Conservation (phyloP, 2,797 vertebrate species). For the Antennarius maculatus region DNA sequence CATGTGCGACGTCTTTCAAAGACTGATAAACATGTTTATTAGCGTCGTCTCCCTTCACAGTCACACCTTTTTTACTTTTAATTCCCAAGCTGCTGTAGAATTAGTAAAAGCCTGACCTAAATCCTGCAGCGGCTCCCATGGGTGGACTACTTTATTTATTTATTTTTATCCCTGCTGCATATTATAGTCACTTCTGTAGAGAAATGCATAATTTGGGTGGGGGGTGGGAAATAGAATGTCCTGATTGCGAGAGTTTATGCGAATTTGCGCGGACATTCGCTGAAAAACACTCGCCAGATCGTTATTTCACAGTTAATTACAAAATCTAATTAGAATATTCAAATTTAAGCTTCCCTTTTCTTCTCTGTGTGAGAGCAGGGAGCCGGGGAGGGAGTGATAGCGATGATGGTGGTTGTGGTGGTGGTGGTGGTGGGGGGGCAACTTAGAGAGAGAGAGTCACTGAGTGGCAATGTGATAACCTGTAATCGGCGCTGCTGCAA, state of each 20-base stretch:
- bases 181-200: constrained; percentile 59
- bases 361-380: constrained; percentile 71
- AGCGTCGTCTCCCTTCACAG: constrained; percentile 42
- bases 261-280: constrained; percentile 78
- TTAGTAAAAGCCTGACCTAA: constrained; percentile 70
- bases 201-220: constrained; percentile 63
- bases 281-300: constrained; percentile 79
- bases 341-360: constrained; percentile 82
- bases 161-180: constrained; percentile 48
- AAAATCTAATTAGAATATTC: constrained; percentile 87
- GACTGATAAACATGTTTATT: constrained; percentile 61
- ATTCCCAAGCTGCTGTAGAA: constrained; percentile 56
- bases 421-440: constrained; percentile 14
- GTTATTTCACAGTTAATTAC: constrained; percentile 88
- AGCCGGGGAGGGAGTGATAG: constrained; percentile 43
- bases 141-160: constrained; percentile 56
- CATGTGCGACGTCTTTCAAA: constrained; percentile 44
- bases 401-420: background rate
- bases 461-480: constrained; percentile 89
- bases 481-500: constrained; percentile 91
- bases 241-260: constrained; percentile 75
- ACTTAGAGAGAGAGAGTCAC: constrained; percentile 58
- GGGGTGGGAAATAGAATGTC: constrained; percentile 64
- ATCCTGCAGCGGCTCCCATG: constrained; percentile 54
- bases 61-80: constrained; percentile 49